A percentile compares a stretch with the other conserved stretches of the same genome.
phyloP scores from a whole-genome alignment of 2,888 invertebrate species.

The Platynereis dumerilii region DNA sequence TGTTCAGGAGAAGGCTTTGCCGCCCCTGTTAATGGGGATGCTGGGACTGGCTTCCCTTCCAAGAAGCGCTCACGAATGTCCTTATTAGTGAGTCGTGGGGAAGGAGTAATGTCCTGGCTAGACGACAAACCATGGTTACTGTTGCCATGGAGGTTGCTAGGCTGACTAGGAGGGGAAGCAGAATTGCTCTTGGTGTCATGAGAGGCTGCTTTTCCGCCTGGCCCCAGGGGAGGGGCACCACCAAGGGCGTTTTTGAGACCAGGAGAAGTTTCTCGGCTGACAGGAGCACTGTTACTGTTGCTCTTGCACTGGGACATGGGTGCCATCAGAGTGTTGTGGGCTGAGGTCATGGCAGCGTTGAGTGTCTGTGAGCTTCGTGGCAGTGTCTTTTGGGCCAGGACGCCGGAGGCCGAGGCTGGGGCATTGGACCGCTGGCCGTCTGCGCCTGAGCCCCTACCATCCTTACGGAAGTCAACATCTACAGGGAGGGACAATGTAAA shows the following conservation, averaged over 20 bases:
- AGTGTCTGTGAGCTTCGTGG: slow-evolving; percentile 17
- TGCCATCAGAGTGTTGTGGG: slow-evolving; percentile 10
- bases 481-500: slow-evolving; percentile 12
- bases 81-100: background rate
- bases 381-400: slow-evolving; percentile 14
- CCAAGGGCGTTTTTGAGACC: too few species aligned
- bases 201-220: background rate
- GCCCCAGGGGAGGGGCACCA: background rate
- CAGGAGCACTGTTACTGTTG: slow-evolving; percentile 6
- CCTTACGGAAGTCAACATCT: slow-evolving; percentile 48
- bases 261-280: background rate
- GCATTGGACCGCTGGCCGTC: background rate
- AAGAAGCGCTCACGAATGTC: background rate
- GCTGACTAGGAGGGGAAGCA: background rate
- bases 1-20: too few species aligned
- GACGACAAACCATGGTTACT: background rate
- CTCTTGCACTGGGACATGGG: slow-evolving; percentile 8
- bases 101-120: background rate
- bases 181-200: background rate
- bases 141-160: background rate
- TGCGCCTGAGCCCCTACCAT: slow-evolving; percentile 33
- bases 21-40: too few species aligned
- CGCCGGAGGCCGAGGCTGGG: slow-evolving; percentile 8
- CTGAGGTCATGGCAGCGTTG: slow-evolving; percentile 11
- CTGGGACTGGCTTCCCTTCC: too few species aligned